These are phyloP conservation scores for Glyphotaelius pellucidus DNA, from an alignment of 2,888 invertebrate genomes.

Conservation along the genomic window DNA sequence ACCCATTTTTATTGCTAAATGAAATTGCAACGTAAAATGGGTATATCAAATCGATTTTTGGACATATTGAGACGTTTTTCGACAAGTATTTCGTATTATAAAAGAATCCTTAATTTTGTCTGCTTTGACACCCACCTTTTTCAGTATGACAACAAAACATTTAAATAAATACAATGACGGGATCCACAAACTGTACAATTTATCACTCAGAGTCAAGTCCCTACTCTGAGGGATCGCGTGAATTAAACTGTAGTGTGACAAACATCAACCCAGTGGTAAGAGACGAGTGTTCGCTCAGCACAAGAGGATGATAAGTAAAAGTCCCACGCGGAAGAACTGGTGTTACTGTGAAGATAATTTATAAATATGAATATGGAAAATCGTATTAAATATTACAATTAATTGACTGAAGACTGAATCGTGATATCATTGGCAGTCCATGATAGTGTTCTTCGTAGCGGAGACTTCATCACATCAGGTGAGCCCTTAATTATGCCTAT, in stretches of 20 bases:
- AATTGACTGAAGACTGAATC: slow-evolving; percentile 72
- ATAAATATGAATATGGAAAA: not conserved
- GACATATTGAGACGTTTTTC: not conserved
- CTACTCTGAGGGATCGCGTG: not conserved
- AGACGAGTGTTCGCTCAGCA: not conserved
- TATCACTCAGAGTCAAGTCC: not conserved
- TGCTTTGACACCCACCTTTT: not conserved
- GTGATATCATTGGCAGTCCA: slow-evolving; percentile 75
- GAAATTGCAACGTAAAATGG: not conserved
- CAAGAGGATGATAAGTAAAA: not conserved
- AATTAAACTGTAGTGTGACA: not conserved
- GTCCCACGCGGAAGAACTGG: not conserved
- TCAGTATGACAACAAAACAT: not conserved
- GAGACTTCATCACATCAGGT: slow-evolving; percentile 78
- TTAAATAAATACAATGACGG: slow-evolving; percentile 6
- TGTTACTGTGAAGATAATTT: not conserved
- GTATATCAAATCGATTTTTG: not conserved
- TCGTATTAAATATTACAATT: not conserved
- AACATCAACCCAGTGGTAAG: not conserved
- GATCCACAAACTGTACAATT: not conserved
- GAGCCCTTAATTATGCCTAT: slow-evolving; percentile 66
- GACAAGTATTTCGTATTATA: too few relatives aligned
- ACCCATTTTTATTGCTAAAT: not conserved
- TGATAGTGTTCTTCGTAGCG: slow-evolving; percentile 78
- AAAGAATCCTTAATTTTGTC: too few relatives aligned